A percentile compares a stretch with the other conserved stretches of the same genome.
These are phyloP conservation scores for Epinephelus cyanopodus DNA, from an alignment of 2,113 vertebrate genomes.

Conservation along the genomic window DNA sequence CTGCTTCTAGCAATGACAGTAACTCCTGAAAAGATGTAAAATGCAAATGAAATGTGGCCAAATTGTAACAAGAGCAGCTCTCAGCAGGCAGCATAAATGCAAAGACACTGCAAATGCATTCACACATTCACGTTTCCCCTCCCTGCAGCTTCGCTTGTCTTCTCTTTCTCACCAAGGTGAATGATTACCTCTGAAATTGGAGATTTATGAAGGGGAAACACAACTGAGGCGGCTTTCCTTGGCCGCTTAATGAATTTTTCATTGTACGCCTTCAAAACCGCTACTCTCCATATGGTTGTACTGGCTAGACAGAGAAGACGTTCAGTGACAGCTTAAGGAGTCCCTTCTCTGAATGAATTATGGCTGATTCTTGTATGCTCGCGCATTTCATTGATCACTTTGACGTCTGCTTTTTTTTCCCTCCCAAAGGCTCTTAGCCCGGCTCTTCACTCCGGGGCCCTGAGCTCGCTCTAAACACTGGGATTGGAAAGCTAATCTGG, in stretches of 20 bases:
- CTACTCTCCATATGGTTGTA: slow-evolving; percentile 45
- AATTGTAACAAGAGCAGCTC: slow-evolving; percentile 17
- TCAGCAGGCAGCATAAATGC: slow-evolving; percentile 20
- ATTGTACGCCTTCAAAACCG: slow-evolving; percentile 40
- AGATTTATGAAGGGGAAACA: slow-evolving; percentile 58
- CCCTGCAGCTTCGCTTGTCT: slow-evolving; percentile 17
- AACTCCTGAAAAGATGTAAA: not conserved
- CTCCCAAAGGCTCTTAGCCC: not conserved
- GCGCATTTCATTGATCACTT: slow-evolving; percentile 63
- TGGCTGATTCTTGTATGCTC: slow-evolving; percentile 47
- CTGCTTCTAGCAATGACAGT: not conserved
- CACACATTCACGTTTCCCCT: slow-evolving; percentile 24
- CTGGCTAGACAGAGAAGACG: slow-evolving; percentile 42
- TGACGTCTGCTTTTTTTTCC: slow-evolving; percentile 41
- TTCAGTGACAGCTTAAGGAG: slow-evolving; percentile 52
- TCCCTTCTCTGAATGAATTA: slow-evolving; percentile 60
- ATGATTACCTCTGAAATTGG: slow-evolving; percentile 49
- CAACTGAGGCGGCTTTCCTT: slow-evolving; percentile 30
- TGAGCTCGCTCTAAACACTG: slow-evolving; percentile 4
- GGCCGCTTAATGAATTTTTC: slow-evolving; percentile 56
- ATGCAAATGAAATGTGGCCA: slow-evolving; percentile 6
- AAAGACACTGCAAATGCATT: slow-evolving; percentile 15
- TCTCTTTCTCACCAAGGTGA: slow-evolving; percentile 44
- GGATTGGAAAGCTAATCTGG: slow-evolving; percentile 28
- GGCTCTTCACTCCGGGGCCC: not conserved